Percentiles rank a stretch among this genome's conserved stretches.
These are phyloP conservation scores for Halichoerus grypus DNA, from an alignment of 2,113 vertebrate genomes.

Conservation along the genomic window DNA sequence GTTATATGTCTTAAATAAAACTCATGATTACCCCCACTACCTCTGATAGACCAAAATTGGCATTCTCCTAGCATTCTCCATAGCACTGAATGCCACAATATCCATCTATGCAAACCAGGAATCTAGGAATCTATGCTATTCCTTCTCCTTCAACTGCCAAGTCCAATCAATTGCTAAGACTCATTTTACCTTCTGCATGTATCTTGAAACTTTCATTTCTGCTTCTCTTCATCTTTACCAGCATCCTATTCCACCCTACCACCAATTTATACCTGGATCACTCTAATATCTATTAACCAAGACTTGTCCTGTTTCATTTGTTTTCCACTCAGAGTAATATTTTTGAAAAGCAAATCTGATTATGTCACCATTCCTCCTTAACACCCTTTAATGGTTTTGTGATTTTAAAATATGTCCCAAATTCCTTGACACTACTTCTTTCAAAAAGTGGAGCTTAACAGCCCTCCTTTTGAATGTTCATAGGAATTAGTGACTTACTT, in stretches of 20 bases:
- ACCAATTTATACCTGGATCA: not conserved
- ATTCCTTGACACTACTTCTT: not conserved
- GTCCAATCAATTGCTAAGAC: not conserved
- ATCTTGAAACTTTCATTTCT: not conserved
- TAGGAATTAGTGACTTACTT: not conserved
- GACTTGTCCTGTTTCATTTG: not conserved
- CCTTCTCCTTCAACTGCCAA: not conserved
- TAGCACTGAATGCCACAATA: not conserved
- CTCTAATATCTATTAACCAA: not conserved
- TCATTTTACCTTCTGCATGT: not conserved
- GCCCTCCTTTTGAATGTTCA: not conserved
- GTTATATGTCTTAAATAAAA: constrained; percentile 32
- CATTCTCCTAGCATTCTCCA: not conserved
- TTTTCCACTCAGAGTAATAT: not conserved
- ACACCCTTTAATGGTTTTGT: not conserved
- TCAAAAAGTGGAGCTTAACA: not conserved
- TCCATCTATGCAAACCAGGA: not conserved
- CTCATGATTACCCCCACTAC: not conserved
- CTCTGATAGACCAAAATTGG: not conserved
- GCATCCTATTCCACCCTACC: not conserved
- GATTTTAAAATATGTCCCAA: constrained; percentile 3
- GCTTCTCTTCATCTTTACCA: not conserved
- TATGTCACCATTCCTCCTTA: not conserved
- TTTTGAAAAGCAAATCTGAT: constrained; percentile 48
- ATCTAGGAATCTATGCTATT: not conserved